A percentile compares a stretch with the other conserved stretches of the same genome.
Evolutionary conservation across 2,797 vertebrate species (phyloP).

Genomic region (Sylvilagus floridanus): DNA sequence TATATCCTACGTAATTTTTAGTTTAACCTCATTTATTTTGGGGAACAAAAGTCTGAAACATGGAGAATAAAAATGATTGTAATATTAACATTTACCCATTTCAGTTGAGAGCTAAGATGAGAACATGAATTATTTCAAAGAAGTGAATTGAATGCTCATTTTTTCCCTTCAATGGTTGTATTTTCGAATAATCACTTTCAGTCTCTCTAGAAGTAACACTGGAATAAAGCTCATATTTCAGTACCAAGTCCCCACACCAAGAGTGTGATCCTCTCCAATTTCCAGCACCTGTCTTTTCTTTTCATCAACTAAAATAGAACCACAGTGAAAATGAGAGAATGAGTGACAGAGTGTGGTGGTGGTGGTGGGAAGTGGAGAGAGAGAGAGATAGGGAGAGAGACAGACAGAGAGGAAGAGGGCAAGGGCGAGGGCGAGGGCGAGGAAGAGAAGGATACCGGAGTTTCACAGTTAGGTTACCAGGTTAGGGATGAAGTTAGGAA

Average conservation of each 20-base stretch:
- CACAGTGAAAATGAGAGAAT: too few relatives aligned
- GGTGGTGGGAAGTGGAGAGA: too few relatives aligned
- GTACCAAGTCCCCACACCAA: neutral
- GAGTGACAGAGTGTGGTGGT: too few relatives aligned
- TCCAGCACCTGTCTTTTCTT: neutral
- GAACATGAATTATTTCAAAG: neutral
- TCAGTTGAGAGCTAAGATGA: neutral
- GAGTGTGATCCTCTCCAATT: neutral
- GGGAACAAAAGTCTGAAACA: neutral
- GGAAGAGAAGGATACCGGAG: neutral
- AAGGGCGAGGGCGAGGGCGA: neutral
- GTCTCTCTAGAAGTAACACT: neutral
- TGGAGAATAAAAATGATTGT: neutral
- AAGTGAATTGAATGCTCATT: neutral
- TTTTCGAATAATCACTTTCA: slow-evolving; percentile 44
- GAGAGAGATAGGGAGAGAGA: too few relatives aligned
- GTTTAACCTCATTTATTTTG: neutral
- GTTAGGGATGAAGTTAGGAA: neutral
- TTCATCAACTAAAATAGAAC: neutral
- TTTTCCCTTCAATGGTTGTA: neutral
- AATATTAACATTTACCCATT: neutral
- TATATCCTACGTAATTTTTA: neutral
- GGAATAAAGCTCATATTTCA: slow-evolving; percentile 32
- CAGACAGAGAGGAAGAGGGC: too few relatives aligned
- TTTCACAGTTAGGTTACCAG: neutral